Conservation (phyloP, 2,888 invertebrate species). For the Hipparchia sbordonii region DNA sequence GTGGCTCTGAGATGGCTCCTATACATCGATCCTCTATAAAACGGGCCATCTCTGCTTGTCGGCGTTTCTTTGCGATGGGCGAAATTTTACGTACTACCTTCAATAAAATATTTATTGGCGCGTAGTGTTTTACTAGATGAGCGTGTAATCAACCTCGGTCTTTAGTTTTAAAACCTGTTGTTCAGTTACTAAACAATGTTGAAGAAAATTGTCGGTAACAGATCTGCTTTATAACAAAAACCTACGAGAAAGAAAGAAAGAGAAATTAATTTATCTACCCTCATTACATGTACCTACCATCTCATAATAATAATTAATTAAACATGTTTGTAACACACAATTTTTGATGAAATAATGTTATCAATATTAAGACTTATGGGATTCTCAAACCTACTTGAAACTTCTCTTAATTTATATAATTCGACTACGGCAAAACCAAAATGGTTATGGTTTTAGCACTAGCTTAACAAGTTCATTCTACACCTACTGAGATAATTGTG, state of each 20-base stretch:
- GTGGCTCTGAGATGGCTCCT: conserved; percentile 63
- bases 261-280: neutral
- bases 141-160: conserved; percentile 31
- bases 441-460: no score
- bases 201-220: neutral
- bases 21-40: conserved; percentile 68
- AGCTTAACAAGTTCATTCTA: no score
- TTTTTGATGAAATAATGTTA: no score
- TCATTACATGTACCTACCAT: neutral
- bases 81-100: conserved; percentile 38
- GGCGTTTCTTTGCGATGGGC: conserved; percentile 46
- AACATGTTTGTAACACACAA: no score
- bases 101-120: conserved; percentile 40
- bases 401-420: no score
- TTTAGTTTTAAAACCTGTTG: conserved; percentile 27
- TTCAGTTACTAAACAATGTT: conserved; percentile 8
- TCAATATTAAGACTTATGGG: no score
- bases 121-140: conserved; percentile 25
- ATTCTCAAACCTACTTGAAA: no score
- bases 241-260: neutral
- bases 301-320: neutral
- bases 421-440: no score
- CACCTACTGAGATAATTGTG: no score
- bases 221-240: neutral
- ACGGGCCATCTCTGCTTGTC: conserved; percentile 48